Conservation (phyloP, 2,113 vertebrate genomes). For the Okapia johnstoni region DNA sequence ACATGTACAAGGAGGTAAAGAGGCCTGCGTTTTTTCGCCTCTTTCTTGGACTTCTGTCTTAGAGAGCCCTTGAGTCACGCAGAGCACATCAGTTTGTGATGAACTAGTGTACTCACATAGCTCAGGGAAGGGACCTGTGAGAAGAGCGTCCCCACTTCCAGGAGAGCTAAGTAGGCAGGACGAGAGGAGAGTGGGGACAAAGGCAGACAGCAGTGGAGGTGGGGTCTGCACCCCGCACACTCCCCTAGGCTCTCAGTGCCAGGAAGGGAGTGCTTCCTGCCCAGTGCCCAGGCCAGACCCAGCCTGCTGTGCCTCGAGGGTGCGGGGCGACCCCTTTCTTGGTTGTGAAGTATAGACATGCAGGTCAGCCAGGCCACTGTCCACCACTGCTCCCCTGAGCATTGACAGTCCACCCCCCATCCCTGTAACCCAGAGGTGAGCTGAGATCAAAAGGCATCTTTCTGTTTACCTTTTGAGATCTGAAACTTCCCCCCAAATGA, state of each 20-base stretch:
- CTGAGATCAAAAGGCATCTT: neutral
- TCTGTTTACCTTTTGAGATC: neutral
- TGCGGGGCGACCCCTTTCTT: too few species aligned
- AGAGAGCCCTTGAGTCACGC: neutral
- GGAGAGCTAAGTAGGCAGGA: neutral
- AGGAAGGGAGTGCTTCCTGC: neutral
- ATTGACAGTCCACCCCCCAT: fast-evolving
- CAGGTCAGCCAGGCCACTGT: fast-evolving
- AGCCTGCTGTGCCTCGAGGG: neutral
- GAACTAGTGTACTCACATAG: neutral
- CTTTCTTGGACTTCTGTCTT: neutral
- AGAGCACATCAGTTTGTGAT: neutral
- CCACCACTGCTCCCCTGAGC: fast-evolving
- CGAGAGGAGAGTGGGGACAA: neutral
- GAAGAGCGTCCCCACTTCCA: neutral
- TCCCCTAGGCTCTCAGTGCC: too few species aligned
- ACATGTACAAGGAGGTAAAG: neutral
- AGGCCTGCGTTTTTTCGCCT: neutral
- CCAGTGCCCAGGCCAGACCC: neutral
- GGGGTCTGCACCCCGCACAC: neutral
- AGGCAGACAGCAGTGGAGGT: too few species aligned
- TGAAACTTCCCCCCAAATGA: neutral
- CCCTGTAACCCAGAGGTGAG: neutral
- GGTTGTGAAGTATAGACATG: neutral
- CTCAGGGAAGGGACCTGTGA: neutral